Evolutionary conservation across 2,888 invertebrate species (phyloP), one percentile per base, ranked within the genome.

Genomic region (Eubasilissa splendida): DNA sequence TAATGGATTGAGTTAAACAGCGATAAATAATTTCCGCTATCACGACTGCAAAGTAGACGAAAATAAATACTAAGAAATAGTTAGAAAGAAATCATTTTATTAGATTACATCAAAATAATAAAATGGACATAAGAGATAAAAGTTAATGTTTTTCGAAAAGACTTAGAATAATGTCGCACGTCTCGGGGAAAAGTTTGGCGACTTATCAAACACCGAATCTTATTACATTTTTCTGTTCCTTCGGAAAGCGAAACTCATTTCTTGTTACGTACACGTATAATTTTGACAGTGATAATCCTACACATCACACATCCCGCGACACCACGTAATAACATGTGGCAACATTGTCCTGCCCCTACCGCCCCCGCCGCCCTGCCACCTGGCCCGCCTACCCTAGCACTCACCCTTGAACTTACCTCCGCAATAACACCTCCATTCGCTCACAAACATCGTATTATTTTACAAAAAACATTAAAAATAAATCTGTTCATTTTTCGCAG

Each of bases 261-360:
- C 59, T 59, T 42, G 59, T 14, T 53, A n/a, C 50, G 14, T 9
- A n/a, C 74, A 60, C 74, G 74, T 74, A 60, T 74, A 74, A 74
- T 77, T 77, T 56, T 77, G 70, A 77, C 77, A 70, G 52, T 68
- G 77, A 66, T 77, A 77, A 77, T 70, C 77, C 59, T 10, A 70
- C 70, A 70, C 70, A 77, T 77, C 77, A 70, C 68, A 71, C 76
- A 65, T n/a, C 53, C 9, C 63, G 65, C 59, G 74, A 74, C 74
- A 50, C n/a, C 74, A 60, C 74, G 74, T 60, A 74, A 74, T 74
- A 74, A 74, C 74, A 59, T 60, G 74, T 74, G 60, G 60, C 59
- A 59, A 59, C 74, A 59, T 74, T 74, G 74, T 74, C 59, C 59
- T 71, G 33, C 11, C 66, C 66, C 70, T 22, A 22, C 22, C 22